Base-by-base conservation (phyloP, 2,888 invertebrate genomes). In the Iselma pallidipennis region DNA sequence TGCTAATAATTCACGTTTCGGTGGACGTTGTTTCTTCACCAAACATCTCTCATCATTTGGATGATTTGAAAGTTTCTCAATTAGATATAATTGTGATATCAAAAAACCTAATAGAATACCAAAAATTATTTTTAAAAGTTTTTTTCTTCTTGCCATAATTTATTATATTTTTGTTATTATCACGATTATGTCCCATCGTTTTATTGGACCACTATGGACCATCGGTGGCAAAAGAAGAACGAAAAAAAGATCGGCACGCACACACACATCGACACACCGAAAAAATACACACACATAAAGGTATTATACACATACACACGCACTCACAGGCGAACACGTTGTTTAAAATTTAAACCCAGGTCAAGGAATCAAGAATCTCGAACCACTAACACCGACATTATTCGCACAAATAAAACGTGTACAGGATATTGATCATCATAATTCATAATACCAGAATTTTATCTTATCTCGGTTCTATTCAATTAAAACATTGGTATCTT, bases 41-140 rank as follows among this genome's bases (percentile, higher is more conserved):
- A 23, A 12, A 61, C 63, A 63, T 58, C 57, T 63, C 49, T 66
- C 62, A 33, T 52, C 48, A 21, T 55, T 42, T 26, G 51, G 48
- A 31, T 21, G 14, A 12, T 26, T n/a, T 33, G 25, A 4, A 10
- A 23, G 61, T 66, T 65, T 60, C 61, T 61, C 37, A 65, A 63
- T 33, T 57, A 54, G 29, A 48, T 48, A 42, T 58, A 78, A 60
- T 33, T 71, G 70, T 25, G 77, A 75, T 2, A 74, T 49, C n/a
- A 72, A 54, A 49, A 75, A 55, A 5, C 81, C 81, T 51, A 80
- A 69, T 14, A 76, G 49, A 28, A 79, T 61, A 57, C 81, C 81
- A 57, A 77, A 66, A 56, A 78, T 56, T 45, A 78, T 58, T 66
- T 78, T 79, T 51, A 78, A 61, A 23, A 79, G 59, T 66, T 76